Percentiles rank a stretch among this genome's conserved stretches.
phyloP scores from a whole-genome alignment of 2,113 vertebrate species.

The Hystrix brachyura region DNA sequence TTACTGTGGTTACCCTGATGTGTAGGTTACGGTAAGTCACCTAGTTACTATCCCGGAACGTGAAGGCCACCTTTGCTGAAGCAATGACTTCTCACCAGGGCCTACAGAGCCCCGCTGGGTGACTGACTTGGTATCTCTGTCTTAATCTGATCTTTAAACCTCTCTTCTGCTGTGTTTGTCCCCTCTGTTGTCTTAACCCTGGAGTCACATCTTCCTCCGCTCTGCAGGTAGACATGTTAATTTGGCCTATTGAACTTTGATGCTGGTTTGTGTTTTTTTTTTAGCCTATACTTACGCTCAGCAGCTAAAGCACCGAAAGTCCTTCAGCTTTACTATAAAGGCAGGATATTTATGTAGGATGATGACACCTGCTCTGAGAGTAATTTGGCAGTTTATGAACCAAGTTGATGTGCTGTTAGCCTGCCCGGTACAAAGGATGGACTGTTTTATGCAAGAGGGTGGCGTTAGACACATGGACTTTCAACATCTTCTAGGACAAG shows the following conservation, averaged over 20 bases:
- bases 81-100: neutral
- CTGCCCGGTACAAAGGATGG: neutral
- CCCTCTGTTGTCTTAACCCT: neutral
- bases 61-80: neutral
- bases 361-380: neutral
- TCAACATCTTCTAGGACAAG: neutral
- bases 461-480: neutral
- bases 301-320: neutral
- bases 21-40: neutral
- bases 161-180: neutral
- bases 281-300: neutral
- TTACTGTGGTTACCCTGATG: neutral
- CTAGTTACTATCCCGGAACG: neutral
- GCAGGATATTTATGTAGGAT: neutral
- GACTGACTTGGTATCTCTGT: neutral
- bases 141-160: neutral
- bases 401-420: neutral
- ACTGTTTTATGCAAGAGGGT: neutral
- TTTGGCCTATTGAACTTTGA: neutral
- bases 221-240: neutral
- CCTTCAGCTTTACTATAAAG: neutral
- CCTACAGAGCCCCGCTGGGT: neutral
- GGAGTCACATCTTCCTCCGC: neutral
- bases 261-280: neutral
- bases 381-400: neutral